Base-by-base conservation (phyloP, 2,888 invertebrate genomes). In the Serrognathus titanus region DNA sequence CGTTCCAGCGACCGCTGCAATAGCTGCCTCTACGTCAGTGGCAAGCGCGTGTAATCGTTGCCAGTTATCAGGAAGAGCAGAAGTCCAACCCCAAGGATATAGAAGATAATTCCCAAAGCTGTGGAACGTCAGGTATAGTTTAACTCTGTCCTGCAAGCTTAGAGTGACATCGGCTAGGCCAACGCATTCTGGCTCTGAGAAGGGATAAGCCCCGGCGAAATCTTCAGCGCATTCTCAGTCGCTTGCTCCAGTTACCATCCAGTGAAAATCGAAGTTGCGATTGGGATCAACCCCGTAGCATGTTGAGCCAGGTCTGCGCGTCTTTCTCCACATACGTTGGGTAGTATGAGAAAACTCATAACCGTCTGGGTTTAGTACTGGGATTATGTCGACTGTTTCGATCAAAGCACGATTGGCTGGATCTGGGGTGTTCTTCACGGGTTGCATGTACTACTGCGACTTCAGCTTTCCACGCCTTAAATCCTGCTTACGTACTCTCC, bases 261-360 rank as follows among this genome's bases (percentile, higher is more conserved):
- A 91, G 56, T 81, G 77, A 66, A 83, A 84, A 51, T 82, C 88
- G 66, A 84, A 92, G 76, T 92, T 92, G 1, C 91, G 79, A 73
- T 92, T 92, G 0, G 84, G 84, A 69, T 92, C 92, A 0, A 85
- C 85, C 10, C 92, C 92, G 3, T 76, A 75, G 63, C 90, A 91
- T 0, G 72, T 67, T 0, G 71, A 1, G 12, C 13, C 69, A 0
- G 79, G 80, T 0, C 84, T 82, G 0, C 88, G 81, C 0, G 86
- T 89, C 70, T 89, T 89, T 20, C 89, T 82, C 87, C 88, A 89
- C 62, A 87, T 76, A 8, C 85, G 81, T 36, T 82, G 82, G 13
- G 52, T 64, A 1, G 74, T 73, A 63, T 80, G 81, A 2, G 83
- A 80, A 71, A 74, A 85, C 63, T 81, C 82, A 65, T 89, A 90